Evolutionary conservation across 35 echinoderm and acorn worm species (phyloP).

Genomic region (Lytechinus pictus): DNA sequence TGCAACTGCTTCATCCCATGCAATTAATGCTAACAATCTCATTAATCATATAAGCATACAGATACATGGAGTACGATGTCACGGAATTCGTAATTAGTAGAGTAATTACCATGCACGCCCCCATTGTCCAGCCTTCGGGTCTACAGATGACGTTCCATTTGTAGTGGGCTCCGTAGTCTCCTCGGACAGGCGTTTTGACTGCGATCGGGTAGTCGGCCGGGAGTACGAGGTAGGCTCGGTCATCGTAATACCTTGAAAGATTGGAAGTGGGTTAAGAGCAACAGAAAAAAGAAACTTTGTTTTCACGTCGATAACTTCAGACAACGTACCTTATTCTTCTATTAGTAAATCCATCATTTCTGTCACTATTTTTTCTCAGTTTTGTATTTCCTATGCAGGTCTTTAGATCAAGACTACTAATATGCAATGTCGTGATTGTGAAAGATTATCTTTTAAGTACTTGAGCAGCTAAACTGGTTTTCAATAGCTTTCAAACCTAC

Average conservation of each 20-base stretch:
- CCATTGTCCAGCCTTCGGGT: constrained; percentile 54
- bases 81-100: neutral
- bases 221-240: constrained; percentile 39
- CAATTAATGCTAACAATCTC: too few species aligned
- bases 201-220: constrained; percentile 18
- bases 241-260: constrained; percentile 2
- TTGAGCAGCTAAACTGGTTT: neutral
- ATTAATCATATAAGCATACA: neutral
- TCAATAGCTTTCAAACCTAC: neutral
- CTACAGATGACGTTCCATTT: neutral
- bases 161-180: neutral
- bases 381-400: neutral
- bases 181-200: neutral
- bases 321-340: too few species aligned
- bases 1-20: too few species aligned
- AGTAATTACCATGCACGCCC: constrained; percentile 68
- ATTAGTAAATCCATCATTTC: too few species aligned
- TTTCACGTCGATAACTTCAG: too few species aligned
- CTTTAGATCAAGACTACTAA: neutral
- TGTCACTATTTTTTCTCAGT: too few species aligned
- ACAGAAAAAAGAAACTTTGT: neutral
- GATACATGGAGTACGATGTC: neutral
- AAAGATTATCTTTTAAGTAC: neutral
- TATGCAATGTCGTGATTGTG: too few species aligned
- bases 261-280: neutral